Conservation (phyloP, 1,140 invertebrate species). For the Zaprionus tsacasi region DNA sequence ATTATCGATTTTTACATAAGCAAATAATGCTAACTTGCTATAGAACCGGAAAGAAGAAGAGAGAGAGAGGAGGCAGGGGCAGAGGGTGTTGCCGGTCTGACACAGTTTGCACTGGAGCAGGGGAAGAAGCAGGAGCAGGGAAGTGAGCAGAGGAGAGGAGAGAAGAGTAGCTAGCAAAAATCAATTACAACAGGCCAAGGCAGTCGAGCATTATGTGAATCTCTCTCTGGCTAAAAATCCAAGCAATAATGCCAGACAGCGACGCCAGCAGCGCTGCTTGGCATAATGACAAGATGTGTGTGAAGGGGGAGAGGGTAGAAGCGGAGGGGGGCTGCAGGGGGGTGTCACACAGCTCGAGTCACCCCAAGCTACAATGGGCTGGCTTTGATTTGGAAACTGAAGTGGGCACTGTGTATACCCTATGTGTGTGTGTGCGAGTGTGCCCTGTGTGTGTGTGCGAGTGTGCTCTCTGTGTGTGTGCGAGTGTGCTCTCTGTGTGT, state of each 20-base stretch:
- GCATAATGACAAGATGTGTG: slow-evolving; percentile 57
- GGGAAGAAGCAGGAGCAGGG: not conserved
- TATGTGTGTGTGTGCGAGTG: slow-evolving; percentile 16
- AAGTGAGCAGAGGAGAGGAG: slow-evolving; percentile 35
- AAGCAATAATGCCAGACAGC: slow-evolving; percentile 51
- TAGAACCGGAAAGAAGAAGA: not conserved
- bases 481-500: slow-evolving; percentile 13
- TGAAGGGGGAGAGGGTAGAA: not conserved
- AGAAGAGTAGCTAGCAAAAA: slow-evolving; percentile 61
- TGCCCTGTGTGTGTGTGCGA: not conserved
- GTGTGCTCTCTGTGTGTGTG: not conserved
- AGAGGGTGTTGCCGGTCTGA: slow-evolving; percentile 29
- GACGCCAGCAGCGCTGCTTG: slow-evolving; percentile 30
- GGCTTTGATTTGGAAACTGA: slow-evolving; percentile 75
- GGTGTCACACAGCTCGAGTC: slow-evolving; percentile 31
- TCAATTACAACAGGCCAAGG: slow-evolving; percentile 58
- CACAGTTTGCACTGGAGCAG: slow-evolving; percentile 52
- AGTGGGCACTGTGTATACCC: slow-evolving; percentile 49
- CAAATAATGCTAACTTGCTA: slow-evolving; percentile 29
- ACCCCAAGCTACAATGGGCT: slow-evolving; percentile 60
- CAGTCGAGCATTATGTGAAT: slow-evolving; percentile 62
- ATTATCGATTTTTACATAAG: slow-evolving; percentile 78
- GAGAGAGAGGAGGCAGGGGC: not conserved
- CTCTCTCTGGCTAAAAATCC: slow-evolving; percentile 68
- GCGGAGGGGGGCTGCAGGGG: slow-evolving; percentile 4